Base-by-base conservation (phyloP, 1,140 invertebrate genomes). In the Coenobita brevimanus region DNA sequence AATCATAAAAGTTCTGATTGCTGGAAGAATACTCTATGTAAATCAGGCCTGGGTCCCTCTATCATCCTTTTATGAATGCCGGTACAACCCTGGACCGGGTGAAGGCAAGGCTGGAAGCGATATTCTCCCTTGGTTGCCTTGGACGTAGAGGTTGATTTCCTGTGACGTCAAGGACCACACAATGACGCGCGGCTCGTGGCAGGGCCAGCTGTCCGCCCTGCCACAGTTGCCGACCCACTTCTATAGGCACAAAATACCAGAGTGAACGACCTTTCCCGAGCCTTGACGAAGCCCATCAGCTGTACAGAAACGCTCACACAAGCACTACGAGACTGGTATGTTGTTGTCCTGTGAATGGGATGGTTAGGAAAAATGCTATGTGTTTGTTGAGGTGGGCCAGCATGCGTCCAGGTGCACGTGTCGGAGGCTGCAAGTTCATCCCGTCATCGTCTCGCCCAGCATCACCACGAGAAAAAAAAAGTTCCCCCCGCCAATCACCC, bases 371-470 rank as follows among this genome's bases (percentile, higher is more conserved):
- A 15, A 2, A 13, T 30, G n/a, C n/a, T 1, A 38, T 1, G 13
- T 1, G 30, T 62, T 30, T 36, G 10, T n/a, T 21, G 1, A 38
- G 30, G 24, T 38, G 1, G 21, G 81, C 46, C 41, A 83, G 21
- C 67, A 43, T 27, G 43, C 3, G 64, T 17, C 81, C 81, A 83
- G 81, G 67, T 83, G 64, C 67, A 83, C 81, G 81, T 83, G 81
- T 73, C 46, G 41, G 81, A 71, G 81, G 50, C 64, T 83, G 81
- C 81, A 83, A 83, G 81, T 83, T 83, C 64, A 83, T 83, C 81
- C 67, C 67, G 36, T 83, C 81, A 83, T 71, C 81, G 30, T 69
- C 43, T 46, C 46, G 81, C 64, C 81, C 81, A 41, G 24, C 81
- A 62, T 62, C 79, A 62, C 79, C 50, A 64, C 50, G 30, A 67